Conservation (phyloP, 2,797 vertebrate species). For the Tokudaia tokunoshimensis region DNA sequence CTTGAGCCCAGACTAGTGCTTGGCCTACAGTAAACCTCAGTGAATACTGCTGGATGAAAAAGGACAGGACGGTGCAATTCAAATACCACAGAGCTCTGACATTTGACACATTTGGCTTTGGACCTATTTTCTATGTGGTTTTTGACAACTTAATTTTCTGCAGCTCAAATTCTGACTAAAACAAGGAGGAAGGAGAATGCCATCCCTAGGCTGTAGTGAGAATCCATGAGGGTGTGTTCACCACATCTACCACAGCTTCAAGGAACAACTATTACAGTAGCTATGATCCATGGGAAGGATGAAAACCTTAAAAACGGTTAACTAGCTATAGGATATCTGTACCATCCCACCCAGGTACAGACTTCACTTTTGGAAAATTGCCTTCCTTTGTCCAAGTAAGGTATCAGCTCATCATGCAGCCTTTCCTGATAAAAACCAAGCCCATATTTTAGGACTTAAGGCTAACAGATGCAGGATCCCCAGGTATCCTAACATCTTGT, state of each 20-base stretch:
- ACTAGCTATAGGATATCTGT: not conserved
- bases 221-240: not conserved
- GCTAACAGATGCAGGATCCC: constrained; percentile 53
- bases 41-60: not conserved
- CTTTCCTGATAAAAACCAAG: constrained; percentile 48
- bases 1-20: not conserved
- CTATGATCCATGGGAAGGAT: not conserved
- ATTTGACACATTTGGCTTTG: not conserved
- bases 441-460: constrained; percentile 59
- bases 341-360: not conserved
- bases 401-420: not conserved
- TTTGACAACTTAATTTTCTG: not conserved
- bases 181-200: too few species aligned
- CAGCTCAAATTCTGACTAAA: constrained; percentile 39
- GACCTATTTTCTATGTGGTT: not conserved
- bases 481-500: constrained; percentile 64
- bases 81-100: constrained; percentile 8
- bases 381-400: constrained; percentile 53
- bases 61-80: not conserved
- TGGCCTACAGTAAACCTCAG: not conserved
- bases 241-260: not conserved
- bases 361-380: constrained; percentile 47
- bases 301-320: not conserved
- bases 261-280: not conserved
- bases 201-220: not conserved